Evolutionary conservation across 1,140 invertebrate species (phyloP).

Genomic region (Mercenaria mercenaria): DNA sequence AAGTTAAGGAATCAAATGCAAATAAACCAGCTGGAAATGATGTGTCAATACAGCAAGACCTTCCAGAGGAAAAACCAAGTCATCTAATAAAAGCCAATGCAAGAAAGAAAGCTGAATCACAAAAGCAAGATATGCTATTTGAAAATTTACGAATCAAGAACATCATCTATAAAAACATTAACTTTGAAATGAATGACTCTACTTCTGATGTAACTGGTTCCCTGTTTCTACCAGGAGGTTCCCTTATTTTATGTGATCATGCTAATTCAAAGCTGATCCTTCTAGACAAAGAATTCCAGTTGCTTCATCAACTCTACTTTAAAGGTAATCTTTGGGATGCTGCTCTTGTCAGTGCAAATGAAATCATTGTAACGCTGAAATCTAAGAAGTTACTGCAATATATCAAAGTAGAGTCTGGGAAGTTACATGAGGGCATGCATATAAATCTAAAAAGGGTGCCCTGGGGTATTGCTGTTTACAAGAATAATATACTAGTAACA

Average conservation of each 20-base stretch:
- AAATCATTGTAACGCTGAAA: neutral
- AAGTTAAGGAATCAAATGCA: too few relatives aligned
- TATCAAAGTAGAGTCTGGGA: neutral
- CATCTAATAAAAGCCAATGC: too few relatives aligned
- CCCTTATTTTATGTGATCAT: slow-evolving; percentile 12
- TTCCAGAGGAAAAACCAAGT: too few relatives aligned
- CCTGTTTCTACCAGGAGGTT: neutral
- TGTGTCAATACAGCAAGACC: too few relatives aligned
- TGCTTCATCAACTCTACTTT: neutral
- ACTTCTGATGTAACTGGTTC: neutral
- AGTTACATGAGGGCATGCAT: neutral
- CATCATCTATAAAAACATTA: neutral
- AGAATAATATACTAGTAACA: neutral
- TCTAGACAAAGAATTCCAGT: neutral
- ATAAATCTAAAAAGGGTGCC: neutral
- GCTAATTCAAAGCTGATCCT: neutral
- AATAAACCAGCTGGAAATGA: too few relatives aligned
- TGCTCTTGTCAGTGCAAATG: neutral
- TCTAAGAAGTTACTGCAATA: neutral
- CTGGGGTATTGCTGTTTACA: neutral
- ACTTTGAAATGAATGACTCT: neutral
- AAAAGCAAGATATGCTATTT: too few relatives aligned
- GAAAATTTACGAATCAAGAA: neutral
- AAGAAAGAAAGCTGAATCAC: too few relatives aligned
- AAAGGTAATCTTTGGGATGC: neutral